Evolutionary conservation across 2,888 invertebrate genomes (phyloP), one percentile per base, ranked within the genome.

Genomic region (Leptinotarsa juncta): DNA sequence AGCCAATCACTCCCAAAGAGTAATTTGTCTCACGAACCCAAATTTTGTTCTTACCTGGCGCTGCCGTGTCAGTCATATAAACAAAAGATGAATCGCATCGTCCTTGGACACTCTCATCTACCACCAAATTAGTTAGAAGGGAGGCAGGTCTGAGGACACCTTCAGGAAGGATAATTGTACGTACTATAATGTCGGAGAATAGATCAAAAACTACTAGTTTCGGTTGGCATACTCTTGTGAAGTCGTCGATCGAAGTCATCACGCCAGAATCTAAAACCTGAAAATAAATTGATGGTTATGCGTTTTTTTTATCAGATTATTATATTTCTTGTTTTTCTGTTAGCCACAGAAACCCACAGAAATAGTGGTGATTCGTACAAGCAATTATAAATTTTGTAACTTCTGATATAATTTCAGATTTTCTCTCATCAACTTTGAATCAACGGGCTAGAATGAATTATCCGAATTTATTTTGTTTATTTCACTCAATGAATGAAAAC

Each of bases 201-300:
- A 95, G 89, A 84, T 96, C 95, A 81, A 96, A 94, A 72, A 96
- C 92, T 71, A 95, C 90, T 70, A 96, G 90, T 88, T 96, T 96
- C 4, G 96, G 96, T 0, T 94, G 94, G 83, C 96, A 96, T 16
- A 91, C 89, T 15, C 90, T 87, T 68, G 88, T 90, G 82, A 92
- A 93, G 84, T 94, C 92, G 73, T 93, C 93, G 70, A 94, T 86
- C 5, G 93, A 93, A 81, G 93, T 93, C 85, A 91, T 90, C 18
- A 94, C 90, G 0, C 94, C 96, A 3, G 95, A 92, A 87, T 96
- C 96, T 73, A 96, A 88, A 1, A 94, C 93, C 96, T 96, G 93
- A 2, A 94, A 76, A 16, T 15, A 7, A 65, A 51, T 62, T 26
- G 4, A 62, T 49, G 18, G 32, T n/a, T 51, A 32, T 32, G 7